A percentile compares a stretch with the other conserved stretches of the same genome.
phyloP scores from a whole-genome alignment of 2,888 invertebrate genomes.

The Lamproptera curius region DNA sequence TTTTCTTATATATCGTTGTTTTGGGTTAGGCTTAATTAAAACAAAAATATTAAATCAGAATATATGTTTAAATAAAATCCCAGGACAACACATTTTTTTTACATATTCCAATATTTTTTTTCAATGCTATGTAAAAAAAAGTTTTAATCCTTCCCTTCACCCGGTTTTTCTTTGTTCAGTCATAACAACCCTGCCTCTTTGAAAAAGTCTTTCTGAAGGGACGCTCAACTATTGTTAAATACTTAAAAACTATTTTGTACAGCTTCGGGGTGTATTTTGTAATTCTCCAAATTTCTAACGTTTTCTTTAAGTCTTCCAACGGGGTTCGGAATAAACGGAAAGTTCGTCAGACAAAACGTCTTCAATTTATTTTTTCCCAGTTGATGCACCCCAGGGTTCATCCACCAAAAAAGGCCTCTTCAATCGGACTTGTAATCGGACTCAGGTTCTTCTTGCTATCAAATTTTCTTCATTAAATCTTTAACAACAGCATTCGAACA shows the following conservation, averaged over 20 bases:
- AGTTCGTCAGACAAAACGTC: slow-evolving; percentile 1
- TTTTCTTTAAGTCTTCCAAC: slow-evolving; percentile 29
- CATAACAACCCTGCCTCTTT: slow-evolving; percentile 20
- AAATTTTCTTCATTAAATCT: not conserved
- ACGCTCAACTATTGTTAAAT: slow-evolving; percentile 27
- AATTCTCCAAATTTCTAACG: slow-evolving; percentile 26
- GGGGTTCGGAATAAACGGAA: slow-evolving; percentile 27
- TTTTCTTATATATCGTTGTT: not conserved
- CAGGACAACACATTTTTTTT: too few relatives aligned
- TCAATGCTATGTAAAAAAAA: slow-evolving; percentile 10
- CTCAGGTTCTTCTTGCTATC: not conserved
- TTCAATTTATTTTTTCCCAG: slow-evolving; percentile 23
- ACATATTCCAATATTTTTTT: slow-evolving; percentile 16
- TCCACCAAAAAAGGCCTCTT: slow-evolving; percentile 27
- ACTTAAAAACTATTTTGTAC: slow-evolving; percentile 27
- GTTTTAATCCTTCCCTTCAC: slow-evolving; percentile 23
- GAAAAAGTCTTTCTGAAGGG: slow-evolving; percentile 25
- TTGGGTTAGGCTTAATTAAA: not conserved
- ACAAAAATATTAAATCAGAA: not conserved
- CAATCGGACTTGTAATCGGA: not conserved
- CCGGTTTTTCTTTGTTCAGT: slow-evolving; percentile 22
- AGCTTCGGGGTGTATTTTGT: slow-evolving; percentile 27
- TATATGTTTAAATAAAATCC: not conserved
- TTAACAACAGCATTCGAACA: not conserved
- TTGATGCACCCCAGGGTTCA: slow-evolving; percentile 24